A percentile compares a stretch with the other conserved stretches of the same genome.
phyloP scores from a whole-genome alignment of 2,888 invertebrate genomes.

The Strigamia crassipes region DNA sequence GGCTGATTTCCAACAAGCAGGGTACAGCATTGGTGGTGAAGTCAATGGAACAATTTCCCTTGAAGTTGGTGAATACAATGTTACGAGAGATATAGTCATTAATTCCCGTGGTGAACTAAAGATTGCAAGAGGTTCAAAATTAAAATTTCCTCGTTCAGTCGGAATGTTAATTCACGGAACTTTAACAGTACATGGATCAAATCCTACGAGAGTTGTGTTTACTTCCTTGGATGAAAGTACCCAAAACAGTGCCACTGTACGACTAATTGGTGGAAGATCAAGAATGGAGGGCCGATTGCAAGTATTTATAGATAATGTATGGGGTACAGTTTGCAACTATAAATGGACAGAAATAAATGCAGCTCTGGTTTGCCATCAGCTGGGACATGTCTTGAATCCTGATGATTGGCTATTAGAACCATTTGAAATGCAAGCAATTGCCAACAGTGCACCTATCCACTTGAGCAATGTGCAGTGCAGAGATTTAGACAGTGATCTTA shows the following conservation, averaged over 20 bases:
- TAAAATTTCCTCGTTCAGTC: constrained; percentile 79
- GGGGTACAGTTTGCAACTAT: constrained; percentile 98
- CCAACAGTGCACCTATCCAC: constrained; percentile 75
- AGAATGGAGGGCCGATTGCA: constrained; percentile 85
- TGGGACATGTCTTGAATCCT: constrained; percentile 90
- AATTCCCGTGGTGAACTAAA: constrained; percentile 88
- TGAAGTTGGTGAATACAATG: constrained; percentile 77
- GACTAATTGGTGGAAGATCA: constrained; percentile 79
- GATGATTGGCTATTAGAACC: constrained; percentile 86
- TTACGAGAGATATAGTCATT: constrained; percentile 91
- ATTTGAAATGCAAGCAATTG: constrained; percentile 78
- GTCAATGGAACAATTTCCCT: constrained; percentile 77
- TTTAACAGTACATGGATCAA: constrained; percentile 61
- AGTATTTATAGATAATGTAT: constrained; percentile 79
- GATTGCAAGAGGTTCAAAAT: constrained; percentile 82
- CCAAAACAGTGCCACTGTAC: constrained; percentile 72
- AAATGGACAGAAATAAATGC: constrained; percentile 92
- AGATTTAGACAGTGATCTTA: constrained; percentile 86
- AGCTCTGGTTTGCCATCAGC: constrained; percentile 90
- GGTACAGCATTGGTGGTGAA: constrained; percentile 77
- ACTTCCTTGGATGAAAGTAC: constrained; percentile 53
- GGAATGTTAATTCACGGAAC: constrained; percentile 96
- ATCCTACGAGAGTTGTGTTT: constrained; percentile 52
- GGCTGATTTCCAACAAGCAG: not conserved
- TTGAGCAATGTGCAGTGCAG: constrained; percentile 88